Percentiles rank a stretch among this genome's conserved stretches.
Evolutionary conservation across 1,140 invertebrate species (phyloP).

Genomic region (Linepithema humile): DNA sequence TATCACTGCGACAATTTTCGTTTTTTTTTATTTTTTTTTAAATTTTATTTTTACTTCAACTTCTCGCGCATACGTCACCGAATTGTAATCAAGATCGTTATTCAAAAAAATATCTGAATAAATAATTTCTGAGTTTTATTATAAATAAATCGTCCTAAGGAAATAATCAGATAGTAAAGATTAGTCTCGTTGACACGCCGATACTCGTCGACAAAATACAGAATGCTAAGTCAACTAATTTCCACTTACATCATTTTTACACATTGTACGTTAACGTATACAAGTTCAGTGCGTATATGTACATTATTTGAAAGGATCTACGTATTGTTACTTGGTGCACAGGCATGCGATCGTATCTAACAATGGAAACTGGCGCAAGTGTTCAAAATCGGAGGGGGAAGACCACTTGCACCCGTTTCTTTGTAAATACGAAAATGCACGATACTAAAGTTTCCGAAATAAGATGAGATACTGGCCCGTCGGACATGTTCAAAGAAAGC

Average conservation of each 20-base stretch:
- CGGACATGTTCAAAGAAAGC: neutral
- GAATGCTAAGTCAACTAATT: neutral
- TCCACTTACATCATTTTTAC: conserved; percentile 10
- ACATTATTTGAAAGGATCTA: conserved; percentile 20
- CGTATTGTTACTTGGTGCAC: conserved; percentile 2
- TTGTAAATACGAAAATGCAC: conserved; percentile 28
- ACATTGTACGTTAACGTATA: conserved; percentile 22
- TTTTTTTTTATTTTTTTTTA: neutral
- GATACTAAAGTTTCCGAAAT: neutral
- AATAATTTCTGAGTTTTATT: neutral
- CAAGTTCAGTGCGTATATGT: conserved; percentile 34
- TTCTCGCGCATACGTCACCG: neutral
- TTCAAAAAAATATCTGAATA: conserved; percentile 1
- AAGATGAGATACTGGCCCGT: neutral
- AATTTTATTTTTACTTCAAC: neutral
- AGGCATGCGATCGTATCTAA: conserved; percentile 5
- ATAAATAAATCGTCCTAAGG: neutral
- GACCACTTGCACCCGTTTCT: too few species aligned
- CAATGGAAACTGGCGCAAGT: too few species aligned
- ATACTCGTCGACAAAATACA: neutral
- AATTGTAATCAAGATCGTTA: neutral
- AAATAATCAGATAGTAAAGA: neutral
- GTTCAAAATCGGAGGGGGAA: too few species aligned
- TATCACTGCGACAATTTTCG: too few species aligned
- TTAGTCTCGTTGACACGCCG: neutral